Base-by-base conservation (phyloP, 2,888 invertebrate species). In the Ectobius pallidus region DNA sequence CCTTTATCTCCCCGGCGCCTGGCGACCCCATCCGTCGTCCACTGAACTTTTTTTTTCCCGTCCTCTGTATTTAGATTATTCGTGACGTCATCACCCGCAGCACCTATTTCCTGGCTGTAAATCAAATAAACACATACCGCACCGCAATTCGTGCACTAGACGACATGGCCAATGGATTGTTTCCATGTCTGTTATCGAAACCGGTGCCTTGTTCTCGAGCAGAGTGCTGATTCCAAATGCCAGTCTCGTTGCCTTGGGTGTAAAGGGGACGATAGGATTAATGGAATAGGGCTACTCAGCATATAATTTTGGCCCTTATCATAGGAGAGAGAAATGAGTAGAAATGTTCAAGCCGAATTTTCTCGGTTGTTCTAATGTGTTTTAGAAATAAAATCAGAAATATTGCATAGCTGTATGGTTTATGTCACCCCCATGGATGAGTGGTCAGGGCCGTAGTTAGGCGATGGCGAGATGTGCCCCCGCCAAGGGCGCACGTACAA, bases 111-210 rank as follows among this genome's bases (percentile, higher is more conserved):
- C 65, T 42, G 20, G 16, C 65, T 16, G 25, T 65, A 46, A 46
- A 65, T 65, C 65, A 65, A 65, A 65, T 65, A 65, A 65, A 65
- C 65, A 46, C 65, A 46, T 46, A 44, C 62, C n/a, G 22, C 6
- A n/a, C 22, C 25, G 46, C 27, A 46, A 25, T 65, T 46, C 46
- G 30, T 65, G 65, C 65, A 27, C 44, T 46, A 30, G 34, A 34
- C 34, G 65, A 69, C 58, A 55, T 39, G 69, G 69, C 49, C 62
- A 71, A 71, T 63, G 71, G 63, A 39, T 63, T 46, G 52, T 63
- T 71, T 65, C 39, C 71, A 71, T 70, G 71, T 65, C 71, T 49
- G 63, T 63, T 71, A 71, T 71, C 71, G 65, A 49, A 71, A 71
- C 44, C 18, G 22, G 3, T 34, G 49, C 63, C 71, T 27, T 65